Conservation (phyloP, 2,888 invertebrate species). For the Maniola hyperantus region DNA sequence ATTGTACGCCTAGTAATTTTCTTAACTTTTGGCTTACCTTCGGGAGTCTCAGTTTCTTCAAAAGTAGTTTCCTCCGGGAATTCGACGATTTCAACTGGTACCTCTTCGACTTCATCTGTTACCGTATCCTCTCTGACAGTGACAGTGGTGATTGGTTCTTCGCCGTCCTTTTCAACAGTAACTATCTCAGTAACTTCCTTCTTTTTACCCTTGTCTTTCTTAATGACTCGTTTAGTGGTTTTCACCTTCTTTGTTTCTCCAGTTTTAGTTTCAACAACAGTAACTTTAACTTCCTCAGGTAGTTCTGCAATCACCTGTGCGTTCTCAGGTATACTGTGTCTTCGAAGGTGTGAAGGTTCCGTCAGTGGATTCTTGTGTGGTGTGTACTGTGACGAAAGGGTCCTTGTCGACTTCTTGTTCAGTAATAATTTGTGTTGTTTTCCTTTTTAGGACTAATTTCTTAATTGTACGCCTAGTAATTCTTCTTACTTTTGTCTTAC, state of each 20-base stretch:
- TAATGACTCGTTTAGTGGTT: conserved; percentile 43
- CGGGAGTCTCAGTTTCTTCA: conserved; percentile 53
- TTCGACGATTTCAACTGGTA: too few relatives aligned
- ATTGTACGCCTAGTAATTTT: conserved; percentile 43
- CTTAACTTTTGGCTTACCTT: conserved; percentile 52
- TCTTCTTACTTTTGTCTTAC: conserved; percentile 47
- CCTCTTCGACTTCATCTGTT: too few relatives aligned
- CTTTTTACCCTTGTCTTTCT: conserved; percentile 43
- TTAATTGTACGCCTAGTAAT: conserved; percentile 40
- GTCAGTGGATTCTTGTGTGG: conserved; percentile 20
- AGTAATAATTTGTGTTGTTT: conserved; percentile 38
- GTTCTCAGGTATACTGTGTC: conserved; percentile 20
- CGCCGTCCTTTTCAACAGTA: too few relatives aligned
- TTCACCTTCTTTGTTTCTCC: background rate
- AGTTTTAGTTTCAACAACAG: too few relatives aligned
- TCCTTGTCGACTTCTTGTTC: conserved; percentile 47
- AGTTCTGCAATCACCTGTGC: background rate
- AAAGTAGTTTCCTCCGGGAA: conserved; percentile 39
- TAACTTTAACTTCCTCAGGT: background rate
- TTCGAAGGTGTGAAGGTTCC: conserved; percentile 38
- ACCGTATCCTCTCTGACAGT: too few relatives aligned
- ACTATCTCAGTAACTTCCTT: background rate
- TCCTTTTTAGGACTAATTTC: conserved; percentile 51
- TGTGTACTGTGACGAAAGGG: conserved; percentile 7
- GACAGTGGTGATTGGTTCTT: too few relatives aligned